phyloP scores from a whole-genome alignment of 2,113 vertebrate genomes.

The Hipposideros armiger region DNA sequence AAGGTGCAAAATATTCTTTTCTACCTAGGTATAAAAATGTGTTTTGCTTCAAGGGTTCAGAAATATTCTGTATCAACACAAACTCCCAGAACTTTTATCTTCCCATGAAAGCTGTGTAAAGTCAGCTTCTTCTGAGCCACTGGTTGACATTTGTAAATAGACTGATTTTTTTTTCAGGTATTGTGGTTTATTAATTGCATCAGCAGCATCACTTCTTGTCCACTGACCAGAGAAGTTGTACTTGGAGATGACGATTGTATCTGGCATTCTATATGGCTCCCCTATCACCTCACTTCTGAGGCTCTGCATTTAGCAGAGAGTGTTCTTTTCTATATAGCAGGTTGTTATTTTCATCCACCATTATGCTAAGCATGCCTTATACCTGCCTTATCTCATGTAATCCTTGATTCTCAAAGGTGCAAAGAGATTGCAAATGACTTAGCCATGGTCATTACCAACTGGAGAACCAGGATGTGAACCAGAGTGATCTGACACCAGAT shows the following conservation, averaged over 20 bases:
- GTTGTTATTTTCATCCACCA: neutral
- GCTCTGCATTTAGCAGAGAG: neutral
- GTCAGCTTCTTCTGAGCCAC: conserved; percentile 12
- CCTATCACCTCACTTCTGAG: conserved; percentile 23
- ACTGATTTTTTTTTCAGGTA: neutral
- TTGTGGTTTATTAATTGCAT: neutral
- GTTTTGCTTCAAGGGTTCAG: conserved; percentile 39
- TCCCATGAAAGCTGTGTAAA: neutral
- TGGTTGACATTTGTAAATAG: conserved; percentile 26
- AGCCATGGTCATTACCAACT: neutral
- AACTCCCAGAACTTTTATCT: conserved; percentile 1
- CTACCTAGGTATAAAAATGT: neutral
- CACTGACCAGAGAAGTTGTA: neutral
- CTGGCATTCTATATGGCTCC: conserved; percentile 1
- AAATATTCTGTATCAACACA: conserved; percentile 8
- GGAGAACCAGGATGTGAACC: neutral
- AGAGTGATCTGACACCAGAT: neutral
- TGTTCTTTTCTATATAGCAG: conserved; percentile 9
- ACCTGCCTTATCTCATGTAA: conserved; percentile 3
- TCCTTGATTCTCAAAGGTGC: neutral
- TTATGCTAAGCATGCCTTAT: neutral
- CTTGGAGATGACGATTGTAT: neutral
- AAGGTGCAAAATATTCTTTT: conserved; percentile 1
- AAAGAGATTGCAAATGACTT: neutral
- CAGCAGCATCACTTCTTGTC: neutral